These are phyloP conservation scores for Sphenodon punctatus DNA, from an alignment of 2,797 vertebrate species.

Conservation along the genomic window DNA sequence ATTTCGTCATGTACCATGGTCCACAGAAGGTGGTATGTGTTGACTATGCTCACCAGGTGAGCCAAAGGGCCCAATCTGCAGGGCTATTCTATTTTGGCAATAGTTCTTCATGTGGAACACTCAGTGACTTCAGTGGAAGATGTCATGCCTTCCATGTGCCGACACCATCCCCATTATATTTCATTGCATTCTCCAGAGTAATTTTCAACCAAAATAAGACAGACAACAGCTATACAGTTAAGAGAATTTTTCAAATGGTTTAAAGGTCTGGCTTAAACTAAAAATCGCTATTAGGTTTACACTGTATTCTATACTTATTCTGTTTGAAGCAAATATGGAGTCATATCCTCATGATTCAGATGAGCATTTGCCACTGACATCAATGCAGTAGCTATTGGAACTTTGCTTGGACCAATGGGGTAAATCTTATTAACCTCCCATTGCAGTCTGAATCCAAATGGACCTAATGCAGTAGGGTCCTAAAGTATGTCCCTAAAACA, in stretches of 20 bases:
- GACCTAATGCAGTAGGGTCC: too few species aligned
- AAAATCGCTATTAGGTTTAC: not conserved
- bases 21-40: too few species aligned
- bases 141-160: not conserved
- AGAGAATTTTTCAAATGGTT: not conserved
- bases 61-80: too few species aligned
- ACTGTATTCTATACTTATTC: not conserved
- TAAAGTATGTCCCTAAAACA: too few species aligned
- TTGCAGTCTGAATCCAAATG: not conserved
- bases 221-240: too few species aligned
- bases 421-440: not conserved
- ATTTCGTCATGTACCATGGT: too few species aligned
- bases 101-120: not conserved
- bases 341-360: not conserved
- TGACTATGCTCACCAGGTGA: too few species aligned
- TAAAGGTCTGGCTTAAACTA: not conserved
- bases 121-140: not conserved
- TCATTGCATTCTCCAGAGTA: not conserved
- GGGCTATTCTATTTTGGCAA: too few species aligned
- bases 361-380: not conserved
- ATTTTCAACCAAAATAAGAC: not conserved
- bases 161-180: not conserved
- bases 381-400: not conserved
- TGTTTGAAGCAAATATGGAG: constrained; percentile 13
- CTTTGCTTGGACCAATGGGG: not conserved